Base-by-base conservation (phyloP, 2,797 vertebrate genomes). In the Sebastes iracundus region DNA sequence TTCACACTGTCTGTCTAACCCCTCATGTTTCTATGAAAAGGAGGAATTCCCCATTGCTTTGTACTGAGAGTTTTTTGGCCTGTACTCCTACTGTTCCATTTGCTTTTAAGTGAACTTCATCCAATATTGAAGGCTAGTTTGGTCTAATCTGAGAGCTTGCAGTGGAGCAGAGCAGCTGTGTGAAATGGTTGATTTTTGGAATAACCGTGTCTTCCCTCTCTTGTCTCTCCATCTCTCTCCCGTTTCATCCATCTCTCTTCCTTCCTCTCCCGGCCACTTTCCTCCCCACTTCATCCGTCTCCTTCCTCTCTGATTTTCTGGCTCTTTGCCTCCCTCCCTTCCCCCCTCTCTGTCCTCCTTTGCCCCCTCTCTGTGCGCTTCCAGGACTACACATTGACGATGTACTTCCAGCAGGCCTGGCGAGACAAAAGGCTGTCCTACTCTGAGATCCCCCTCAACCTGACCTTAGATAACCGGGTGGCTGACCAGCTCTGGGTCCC, bases 361-460 rank as follows among this genome's bases (percentile, higher is more conserved):
- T 73, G 46, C 66, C 33, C 80, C 66, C 67, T 74, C 25, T 85
- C 52, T 74, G n/a, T 91, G 61, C 76, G 62, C 25, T 84, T 65
- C 53, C 95, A 99, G 98, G 98, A 99, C 95, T 99, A 99, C 92
- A 99, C 98, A 42, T 87, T 99, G 96, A 99, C 98, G 25, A 99
- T 99, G 98, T 99, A 99, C 94, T 99, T 99, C 93, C 98, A 99
- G 94, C 98, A 99, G 93, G 97, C 98, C 0, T 99, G 98, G 98
- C 95, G 97, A 93, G 98, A 99, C 93, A 99, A 99, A 92, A 96
- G 98, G 70, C 95, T 99, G 91, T 99, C 97, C 2, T 99, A 99
- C 87, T 98, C 99, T 1, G 98, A 99, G 91, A 99, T 99, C 92
- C 98, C 98, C 85, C 96, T 99, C 89, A 99, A 99, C 94, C 94